phyloP scores from a whole-genome alignment of 2,113 vertebrate species.

The Nothoprocta pentlandii region DNA sequence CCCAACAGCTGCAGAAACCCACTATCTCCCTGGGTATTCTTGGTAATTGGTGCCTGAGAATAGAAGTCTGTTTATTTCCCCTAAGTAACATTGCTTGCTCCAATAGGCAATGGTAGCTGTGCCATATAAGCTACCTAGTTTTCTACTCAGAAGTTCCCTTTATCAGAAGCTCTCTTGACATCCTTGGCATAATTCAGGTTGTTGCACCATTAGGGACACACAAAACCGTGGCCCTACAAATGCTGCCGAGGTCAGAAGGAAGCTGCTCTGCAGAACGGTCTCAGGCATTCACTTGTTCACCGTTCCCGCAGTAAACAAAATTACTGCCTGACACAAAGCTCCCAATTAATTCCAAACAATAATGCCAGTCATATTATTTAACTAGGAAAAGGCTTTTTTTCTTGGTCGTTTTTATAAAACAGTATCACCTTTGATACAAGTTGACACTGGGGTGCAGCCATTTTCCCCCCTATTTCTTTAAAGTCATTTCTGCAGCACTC shows the following conservation, averaged over 20 bases:
- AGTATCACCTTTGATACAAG: neutral
- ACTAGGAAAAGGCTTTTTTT: neutral
- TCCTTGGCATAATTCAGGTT: conserved; percentile 9
- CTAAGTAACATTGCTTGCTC: conserved; percentile 3
- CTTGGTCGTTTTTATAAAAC: neutral
- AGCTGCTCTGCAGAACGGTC: neutral
- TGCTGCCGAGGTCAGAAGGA: neutral
- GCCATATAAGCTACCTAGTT: neutral
- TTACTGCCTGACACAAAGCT: neutral
- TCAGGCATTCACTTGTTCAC: neutral
- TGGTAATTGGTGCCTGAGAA: neutral
- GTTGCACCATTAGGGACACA: neutral
- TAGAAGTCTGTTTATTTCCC: conserved; percentile 5
- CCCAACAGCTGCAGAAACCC: neutral
- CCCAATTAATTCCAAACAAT: neutral
- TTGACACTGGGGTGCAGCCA: neutral
- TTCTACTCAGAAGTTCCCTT: neutral
- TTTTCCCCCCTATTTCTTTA: neutral
- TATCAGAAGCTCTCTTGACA: neutral
- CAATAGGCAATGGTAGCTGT: conserved; percentile 1
- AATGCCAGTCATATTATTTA: neutral
- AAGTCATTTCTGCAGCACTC: neutral
- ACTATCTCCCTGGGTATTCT: neutral
- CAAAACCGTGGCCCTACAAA: fast-evolving
- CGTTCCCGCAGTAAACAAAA: neutral